Evolutionary conservation across 2,113 vertebrate species (phyloP), one percentile per base, ranked within the genome.

Genomic region (Mesoclemmys tuberculata): DNA sequence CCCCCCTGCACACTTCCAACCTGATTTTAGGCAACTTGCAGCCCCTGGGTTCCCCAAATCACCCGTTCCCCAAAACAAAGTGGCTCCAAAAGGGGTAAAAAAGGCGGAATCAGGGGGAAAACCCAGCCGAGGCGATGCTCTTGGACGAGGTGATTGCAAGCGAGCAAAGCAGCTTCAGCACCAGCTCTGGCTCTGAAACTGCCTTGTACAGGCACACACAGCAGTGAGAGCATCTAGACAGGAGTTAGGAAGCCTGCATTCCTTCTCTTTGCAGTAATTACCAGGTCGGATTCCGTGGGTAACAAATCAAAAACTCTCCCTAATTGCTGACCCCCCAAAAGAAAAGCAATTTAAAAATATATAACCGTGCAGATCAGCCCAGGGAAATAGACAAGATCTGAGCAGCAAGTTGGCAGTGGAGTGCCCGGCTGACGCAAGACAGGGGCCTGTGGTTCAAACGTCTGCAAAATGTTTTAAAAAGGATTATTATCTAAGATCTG

Each of bases 151-250:
- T 87, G 89, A 94, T 93, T 92, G 97, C 94, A 93, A 96, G 93
- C 95, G 74, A 97, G 95, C 93, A 97, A 94, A 95, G 98, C 96
- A 96, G 97, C 97, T 96, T 81, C 94, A 96, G 96, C 96, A 97
- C 92, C 95, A 93, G 97, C 96, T 96, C 86, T 96, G 96, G 96
- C 96, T 94, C 82, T 88, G 92, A 96, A 95, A 96, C 95, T 97
- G 97, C 97, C 97, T 98, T 97, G 92, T 96, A 93, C 46, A 80
- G 96, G 94, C 94, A 90, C 95, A 97, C 95, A 97, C 58, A 77
- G 97, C 95, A 95, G 96, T 88, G 92, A 97, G 96, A 97, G 85
- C 96, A 97, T 93, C 96, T 95, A 92, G 85, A 96, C 97, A 98
- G 93, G 91, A 94, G 80, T 96, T 97, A 90, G 89, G 94, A 85